A percentile compares a stretch with the other conserved stretches of the same genome.
These are phyloP conservation scores for Chrysomela aeneicollis DNA, from an alignment of 2,888 invertebrate species.

Conservation along the genomic window DNA sequence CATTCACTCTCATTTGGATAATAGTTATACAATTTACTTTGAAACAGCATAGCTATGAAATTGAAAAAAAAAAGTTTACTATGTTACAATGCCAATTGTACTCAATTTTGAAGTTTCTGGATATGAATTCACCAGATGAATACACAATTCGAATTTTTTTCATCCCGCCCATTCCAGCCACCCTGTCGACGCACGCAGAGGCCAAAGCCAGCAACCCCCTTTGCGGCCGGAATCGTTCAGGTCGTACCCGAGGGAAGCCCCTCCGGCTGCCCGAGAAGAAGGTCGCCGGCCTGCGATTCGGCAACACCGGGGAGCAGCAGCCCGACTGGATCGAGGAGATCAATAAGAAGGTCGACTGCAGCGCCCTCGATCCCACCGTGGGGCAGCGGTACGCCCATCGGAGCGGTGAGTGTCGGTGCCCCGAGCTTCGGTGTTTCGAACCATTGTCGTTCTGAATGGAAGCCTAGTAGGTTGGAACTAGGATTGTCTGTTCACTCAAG, in stretches of 20 bases:
- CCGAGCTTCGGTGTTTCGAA: too few species aligned
- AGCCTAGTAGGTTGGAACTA: too few species aligned
- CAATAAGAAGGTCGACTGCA: not conserved
- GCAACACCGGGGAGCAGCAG: not conserved
- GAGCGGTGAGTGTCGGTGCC: not conserved
- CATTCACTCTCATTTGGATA: too few species aligned
- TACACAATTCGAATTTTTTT: too few species aligned
- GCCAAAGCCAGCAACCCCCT: not conserved
- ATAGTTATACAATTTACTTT: too few species aligned
- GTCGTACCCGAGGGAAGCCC: not conserved
- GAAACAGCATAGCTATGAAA: too few species aligned
- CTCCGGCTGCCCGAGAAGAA: not conserved
- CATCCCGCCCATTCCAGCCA: not conserved
- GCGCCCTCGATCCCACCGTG: not conserved
- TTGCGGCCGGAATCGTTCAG: not conserved
- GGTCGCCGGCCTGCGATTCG: not conserved
- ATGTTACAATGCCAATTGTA: too few species aligned
- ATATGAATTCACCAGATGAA: too few species aligned
- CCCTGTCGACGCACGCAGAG: not conserved
- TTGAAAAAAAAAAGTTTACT: too few species aligned
- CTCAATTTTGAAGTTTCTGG: too few species aligned
- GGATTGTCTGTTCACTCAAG: too few species aligned
- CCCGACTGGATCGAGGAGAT: not conserved
- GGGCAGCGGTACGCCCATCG: not conserved
- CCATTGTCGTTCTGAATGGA: too few species aligned